Base-by-base conservation (phyloP, 2,797 vertebrate genomes). In the Dallia pectoralis region DNA sequence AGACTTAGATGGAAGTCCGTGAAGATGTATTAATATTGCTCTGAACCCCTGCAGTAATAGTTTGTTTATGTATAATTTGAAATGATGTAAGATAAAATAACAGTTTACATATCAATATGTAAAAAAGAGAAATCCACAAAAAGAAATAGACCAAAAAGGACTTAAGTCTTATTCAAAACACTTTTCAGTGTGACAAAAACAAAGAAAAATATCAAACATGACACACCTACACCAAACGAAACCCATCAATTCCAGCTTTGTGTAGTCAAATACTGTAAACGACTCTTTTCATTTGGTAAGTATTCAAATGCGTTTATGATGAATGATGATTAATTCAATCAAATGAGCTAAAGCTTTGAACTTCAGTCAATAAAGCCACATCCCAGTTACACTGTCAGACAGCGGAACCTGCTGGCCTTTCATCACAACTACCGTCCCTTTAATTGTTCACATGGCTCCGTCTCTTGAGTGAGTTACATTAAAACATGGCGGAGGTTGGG, bases 401-500 rank as follows among this genome's bases (percentile, higher is more conserved):
- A 51, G 44, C 49, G 69, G 73, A 56, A 49, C 25, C 73, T 73
- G 51, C 15, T 49, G 62, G 65, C 19, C 15, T 29, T 66, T 32
- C 53, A 22, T 29, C 49, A 49, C 19, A 68, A 67, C 53, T 74
- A 29, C 65, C 70, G 77, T 33, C 69, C 74, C 77, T 80, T 83
- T 82, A 86, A 87, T 79, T 67, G 79, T 78, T 86, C 77, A 84
- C 78, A 71, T 76, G 64, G 19, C 70, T 73, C 81, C 74, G 70
- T 78, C 71, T 36, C 30, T 48, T 82, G 74, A 79, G 77, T 82
- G 74, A 79, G 71, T 80, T 89, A 84, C 64, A 80, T 71, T 72
- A 89, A 89, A 93, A 95, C 87, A 95, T 96, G 96, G 95, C 94
- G 93, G 89, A 89, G 88, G 74, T 81, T 83, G 56, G 81, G 77